Base-by-base conservation (phyloP, 2,888 invertebrate genomes). In the Himalopsyche japonica region DNA sequence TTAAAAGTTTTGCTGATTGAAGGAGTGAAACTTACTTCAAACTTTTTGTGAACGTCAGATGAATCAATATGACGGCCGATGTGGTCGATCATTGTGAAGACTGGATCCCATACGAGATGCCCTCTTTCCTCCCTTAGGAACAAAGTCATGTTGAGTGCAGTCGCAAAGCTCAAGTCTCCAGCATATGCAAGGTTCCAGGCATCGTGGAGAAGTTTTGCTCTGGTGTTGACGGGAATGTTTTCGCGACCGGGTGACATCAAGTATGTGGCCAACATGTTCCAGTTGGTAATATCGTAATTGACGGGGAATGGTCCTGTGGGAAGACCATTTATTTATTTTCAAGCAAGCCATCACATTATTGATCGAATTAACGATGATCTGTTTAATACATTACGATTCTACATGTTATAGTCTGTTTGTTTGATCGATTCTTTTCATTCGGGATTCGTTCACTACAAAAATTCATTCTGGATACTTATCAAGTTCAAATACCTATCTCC, bases 11-110 rank as follows among this genome's bases (percentile, higher is more conserved):
- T 7, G 37, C 37, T 37, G 10, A 8, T 37, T 37, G 37, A 10
- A 10, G 7, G n/a, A 43, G 5, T 76, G 15, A 49, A 15, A 88
- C 89, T 90, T 88, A 95, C 96, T 92, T 95, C 94, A 88, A 96
- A 96, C 89, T 96, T 96, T 57, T 93, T 93, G 85, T 95, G 92
- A 87, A 95, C 93, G 10, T 92, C 93, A 84, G 92, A 93, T 88
- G 93, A 93, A 87, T 95, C 94, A 87, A 96, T 95, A 87, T 95
- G 95, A 85, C 95, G 92, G 43, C 96, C 95, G 82, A 97, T 93
- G 88, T 96, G 96, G 89, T 97, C 96, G 78, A 97, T 95, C 92
- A 96, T 95, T 2, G 96, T 96, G 88, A 97, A 97, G 10, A 96
- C 94, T 0, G 96, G 96, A 89, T 96, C 95, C 97, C 97, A 97